Conservation (phyloP, 2,797 vertebrate species). For the Xenops minutus region DNA sequence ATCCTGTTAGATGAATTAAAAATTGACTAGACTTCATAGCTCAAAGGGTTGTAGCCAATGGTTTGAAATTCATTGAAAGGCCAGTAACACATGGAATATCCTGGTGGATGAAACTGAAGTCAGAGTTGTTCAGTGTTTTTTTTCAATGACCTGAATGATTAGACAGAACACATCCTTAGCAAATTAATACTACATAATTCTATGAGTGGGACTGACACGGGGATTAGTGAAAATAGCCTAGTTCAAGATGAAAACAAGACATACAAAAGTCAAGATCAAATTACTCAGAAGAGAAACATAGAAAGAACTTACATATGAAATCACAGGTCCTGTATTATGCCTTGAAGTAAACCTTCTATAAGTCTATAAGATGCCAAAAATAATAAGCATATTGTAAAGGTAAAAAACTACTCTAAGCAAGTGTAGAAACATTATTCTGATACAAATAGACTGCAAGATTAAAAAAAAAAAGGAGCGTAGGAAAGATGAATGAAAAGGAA, state of each 20-base stretch:
- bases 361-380: not conserved
- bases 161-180: not conserved
- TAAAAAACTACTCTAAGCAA: not conserved
- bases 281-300: not conserved
- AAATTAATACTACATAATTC: not conserved
- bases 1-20: not conserved
- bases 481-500: not conserved
- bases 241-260: not conserved
- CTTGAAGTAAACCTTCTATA: not conserved
- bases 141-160: not conserved
- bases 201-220: not conserved
- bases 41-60: not conserved
- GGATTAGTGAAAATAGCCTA: not conserved
- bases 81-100: not conserved
- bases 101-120: not conserved
- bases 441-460: not conserved
- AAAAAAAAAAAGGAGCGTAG: not conserved
- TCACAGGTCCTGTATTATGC: not conserved
- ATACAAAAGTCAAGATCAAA: not conserved
- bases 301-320: not conserved
- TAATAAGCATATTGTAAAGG: not conserved
- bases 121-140: not conserved
- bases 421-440: not conserved
- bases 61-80: not conserved
- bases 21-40: not conserved